Evolutionary conservation across 2,888 invertebrate species (phyloP).

Genomic region (Magallana nippona): DNA sequence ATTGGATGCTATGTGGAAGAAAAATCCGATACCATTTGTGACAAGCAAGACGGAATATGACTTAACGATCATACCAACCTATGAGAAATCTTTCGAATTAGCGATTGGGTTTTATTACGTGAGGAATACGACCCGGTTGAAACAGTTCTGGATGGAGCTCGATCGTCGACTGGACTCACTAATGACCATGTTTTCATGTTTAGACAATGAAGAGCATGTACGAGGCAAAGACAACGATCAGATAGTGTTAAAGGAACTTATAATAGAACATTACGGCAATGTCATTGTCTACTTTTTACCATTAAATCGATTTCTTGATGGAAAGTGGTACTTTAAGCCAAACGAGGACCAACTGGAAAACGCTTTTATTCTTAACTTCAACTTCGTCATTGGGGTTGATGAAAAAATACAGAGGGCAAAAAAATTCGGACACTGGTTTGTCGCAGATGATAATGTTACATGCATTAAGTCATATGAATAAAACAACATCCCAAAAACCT

Average conservation of each 20-base stretch:
- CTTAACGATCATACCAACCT: background rate
- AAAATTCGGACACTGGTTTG: background rate
- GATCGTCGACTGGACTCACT: background rate
- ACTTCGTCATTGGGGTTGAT: background rate
- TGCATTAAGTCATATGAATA: background rate
- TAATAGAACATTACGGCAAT: background rate
- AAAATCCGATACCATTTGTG: background rate
- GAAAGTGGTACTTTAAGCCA: background rate
- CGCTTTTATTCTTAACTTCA: background rate
- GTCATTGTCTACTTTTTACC: slow-evolving; percentile 2
- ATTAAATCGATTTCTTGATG: background rate
- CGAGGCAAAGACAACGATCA: background rate
- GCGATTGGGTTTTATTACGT: background rate
- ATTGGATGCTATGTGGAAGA: background rate
- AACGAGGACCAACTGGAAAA: background rate
- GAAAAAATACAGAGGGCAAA: background rate
- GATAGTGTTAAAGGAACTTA: background rate
- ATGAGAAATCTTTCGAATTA: background rate
- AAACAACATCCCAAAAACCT: no score
- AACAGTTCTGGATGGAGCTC: background rate
- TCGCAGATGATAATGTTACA: background rate
- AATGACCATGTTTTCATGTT: background rate
- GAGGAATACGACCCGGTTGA: background rate
- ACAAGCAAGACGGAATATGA: background rate
- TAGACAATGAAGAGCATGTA: background rate